Conservation (phyloP, 2,797 vertebrate species). For the Poecile montanus region DNA sequence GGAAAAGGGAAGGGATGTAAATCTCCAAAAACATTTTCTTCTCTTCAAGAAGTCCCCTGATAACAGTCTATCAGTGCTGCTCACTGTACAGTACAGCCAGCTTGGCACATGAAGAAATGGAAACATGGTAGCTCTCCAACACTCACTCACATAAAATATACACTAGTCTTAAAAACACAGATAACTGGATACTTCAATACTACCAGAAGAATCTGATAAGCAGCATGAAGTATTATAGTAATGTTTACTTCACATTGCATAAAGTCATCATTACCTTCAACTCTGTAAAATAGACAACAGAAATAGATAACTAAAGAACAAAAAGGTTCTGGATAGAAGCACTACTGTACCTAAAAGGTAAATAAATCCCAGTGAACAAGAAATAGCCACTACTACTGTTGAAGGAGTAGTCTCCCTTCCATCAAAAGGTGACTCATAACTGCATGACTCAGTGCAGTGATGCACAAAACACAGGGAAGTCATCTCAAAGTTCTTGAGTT, state of each 20-base stretch:
- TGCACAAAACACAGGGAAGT: neutral
- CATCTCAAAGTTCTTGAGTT: neutral
- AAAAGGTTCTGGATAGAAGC: neutral
- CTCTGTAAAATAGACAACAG: neutral
- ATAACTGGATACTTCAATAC: neutral
- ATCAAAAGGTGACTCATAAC: neutral
- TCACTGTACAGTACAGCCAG: neutral
- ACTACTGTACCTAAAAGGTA: neutral
- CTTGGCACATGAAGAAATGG: neutral
- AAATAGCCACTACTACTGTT: neutral
- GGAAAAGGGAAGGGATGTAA: neutral
- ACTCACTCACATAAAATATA: neutral
- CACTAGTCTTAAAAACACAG: neutral
- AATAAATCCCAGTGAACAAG: neutral
- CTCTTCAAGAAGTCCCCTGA: neutral
- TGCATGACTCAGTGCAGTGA: neutral
- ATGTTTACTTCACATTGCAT: neutral
- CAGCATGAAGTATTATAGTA: neutral
- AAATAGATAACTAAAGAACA: neutral
- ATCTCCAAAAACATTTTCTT: neutral
- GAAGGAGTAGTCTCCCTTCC: neutral
- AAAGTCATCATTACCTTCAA: neutral
- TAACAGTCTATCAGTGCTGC: neutral
- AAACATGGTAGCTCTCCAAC: neutral
- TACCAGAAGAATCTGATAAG: neutral